Evolutionary conservation across 2,888 invertebrate species (phyloP).

Genomic region (Mycalesis mineus): DNA sequence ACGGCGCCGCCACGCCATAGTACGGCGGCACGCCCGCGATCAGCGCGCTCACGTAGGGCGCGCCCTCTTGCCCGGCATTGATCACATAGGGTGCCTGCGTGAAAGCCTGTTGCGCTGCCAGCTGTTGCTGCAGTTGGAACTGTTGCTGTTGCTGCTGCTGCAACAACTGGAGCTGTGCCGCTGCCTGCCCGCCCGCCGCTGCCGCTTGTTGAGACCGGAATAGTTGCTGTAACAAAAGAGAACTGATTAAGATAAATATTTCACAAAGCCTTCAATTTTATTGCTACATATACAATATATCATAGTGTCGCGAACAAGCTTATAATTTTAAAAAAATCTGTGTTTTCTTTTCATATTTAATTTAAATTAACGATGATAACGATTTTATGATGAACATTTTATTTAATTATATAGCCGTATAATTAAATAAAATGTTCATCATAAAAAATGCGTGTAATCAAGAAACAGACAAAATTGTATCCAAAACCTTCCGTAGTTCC

Average conservation of each 20-base stretch:
- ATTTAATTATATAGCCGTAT: too few species aligned
- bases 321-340: too few species aligned
- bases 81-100: slow-evolving; percentile 92
- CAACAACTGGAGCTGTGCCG: slow-evolving; percentile 84
- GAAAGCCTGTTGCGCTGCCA: slow-evolving; percentile 84
- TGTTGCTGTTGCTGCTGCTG: slow-evolving; percentile 87
- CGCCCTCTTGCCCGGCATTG: slow-evolving; percentile 82
- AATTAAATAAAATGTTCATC: too few species aligned
- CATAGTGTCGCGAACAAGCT: too few species aligned
- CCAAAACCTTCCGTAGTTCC: neutral
- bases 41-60: slow-evolving; percentile 89
- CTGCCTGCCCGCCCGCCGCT: slow-evolving; percentile 80
- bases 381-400: too few species aligned
- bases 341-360: too few species aligned
- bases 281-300: too few species aligned
- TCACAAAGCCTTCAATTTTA: too few species aligned
- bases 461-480: too few species aligned
- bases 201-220: slow-evolving; percentile 91
- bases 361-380: too few species aligned
- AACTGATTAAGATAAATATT: neutral
- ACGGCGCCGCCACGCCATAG: slow-evolving; percentile 93
- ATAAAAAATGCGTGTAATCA: too few species aligned
- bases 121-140: slow-evolving; percentile 87
- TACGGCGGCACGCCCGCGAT: slow-evolving; percentile 93
- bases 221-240: slow-evolving; percentile 84